Conservation (phyloP, 2,113 vertebrate species). For the Syngnathoides biaculeatus region DNA sequence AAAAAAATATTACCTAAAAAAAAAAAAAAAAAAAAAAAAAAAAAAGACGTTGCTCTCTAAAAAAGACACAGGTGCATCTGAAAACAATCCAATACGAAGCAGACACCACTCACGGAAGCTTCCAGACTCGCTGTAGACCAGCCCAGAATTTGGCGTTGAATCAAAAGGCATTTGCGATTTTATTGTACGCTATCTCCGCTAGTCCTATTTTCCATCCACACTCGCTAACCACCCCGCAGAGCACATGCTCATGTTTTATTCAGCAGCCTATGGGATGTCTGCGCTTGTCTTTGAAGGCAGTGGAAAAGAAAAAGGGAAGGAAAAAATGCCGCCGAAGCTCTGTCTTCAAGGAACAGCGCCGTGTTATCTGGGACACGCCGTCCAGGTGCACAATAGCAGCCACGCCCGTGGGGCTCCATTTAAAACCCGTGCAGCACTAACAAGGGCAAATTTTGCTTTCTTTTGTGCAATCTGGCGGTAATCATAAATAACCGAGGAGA, state of each 20-base stretch:
- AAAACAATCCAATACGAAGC: constrained; percentile 18
- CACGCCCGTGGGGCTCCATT: background rate
- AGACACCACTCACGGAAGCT: constrained; percentile 28
- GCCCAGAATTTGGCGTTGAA: constrained; percentile 49
- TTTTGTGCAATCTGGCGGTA: too few species aligned
- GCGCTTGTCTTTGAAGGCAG: constrained; percentile 66
- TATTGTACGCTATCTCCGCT: constrained; percentile 45
- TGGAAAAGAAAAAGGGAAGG: constrained; percentile 38
- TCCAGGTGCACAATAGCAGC: constrained; percentile 39
- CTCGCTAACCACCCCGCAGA: constrained; percentile 31
- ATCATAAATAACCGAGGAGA: too few species aligned
- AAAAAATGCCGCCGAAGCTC: constrained; percentile 48
- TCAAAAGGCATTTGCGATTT: constrained; percentile 63
- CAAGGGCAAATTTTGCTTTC: background rate
- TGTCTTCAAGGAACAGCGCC: constrained; percentile 49
- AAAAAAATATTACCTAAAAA: constrained; percentile 18
- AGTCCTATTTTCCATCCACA: constrained; percentile 24
- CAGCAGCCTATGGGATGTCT: constrained; percentile 64
- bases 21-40: too few species aligned
- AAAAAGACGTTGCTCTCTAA: background rate
- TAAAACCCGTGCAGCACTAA: background rate
- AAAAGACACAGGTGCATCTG: background rate
- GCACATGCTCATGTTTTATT: constrained; percentile 74
- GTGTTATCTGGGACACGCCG: constrained; percentile 44
- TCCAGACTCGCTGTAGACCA: constrained; percentile 49